Evolutionary conservation across 1,140 invertebrate genomes (phyloP), one percentile per base, ranked within the genome.

Genomic region (Ladona fulva): DNA sequence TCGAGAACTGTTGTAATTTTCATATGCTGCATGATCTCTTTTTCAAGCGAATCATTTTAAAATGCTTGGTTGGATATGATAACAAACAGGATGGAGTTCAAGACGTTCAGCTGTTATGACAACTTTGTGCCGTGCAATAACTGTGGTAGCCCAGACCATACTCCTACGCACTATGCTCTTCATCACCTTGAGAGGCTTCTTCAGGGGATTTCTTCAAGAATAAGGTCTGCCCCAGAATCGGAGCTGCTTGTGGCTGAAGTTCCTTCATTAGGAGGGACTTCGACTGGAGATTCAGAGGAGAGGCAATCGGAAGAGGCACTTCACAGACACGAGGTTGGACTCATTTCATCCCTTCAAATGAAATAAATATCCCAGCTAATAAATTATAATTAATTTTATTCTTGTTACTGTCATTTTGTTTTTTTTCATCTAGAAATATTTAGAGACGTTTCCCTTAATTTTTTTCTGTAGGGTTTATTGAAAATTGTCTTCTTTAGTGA

Each of bases 81-180:
- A 66, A 66, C n/a, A 6, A 19, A 66, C 82, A 92, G 92, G 83
- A 94, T 95, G 89, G 89, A 93, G 81, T 90, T 91, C 78, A 91
- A 92, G 80, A 94, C 91, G 42, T 95, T 94, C 84, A 94, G 92
- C 82, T 94, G 94, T 81, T 97, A 91, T 83, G 90, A 93, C 82
- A 96, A 96, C 86, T 97, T 96, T 87, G 92, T 96, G 25, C 87
- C 88, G 29, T 90, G 90, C 79, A 90, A 91, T 83, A 90, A 92
- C 82, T 91, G 91, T 76, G 92, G 93, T 37, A 88, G 90, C 19
- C 93, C 93, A 5, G 88, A 90, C 74, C 92, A 94, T 83, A 88
- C 86, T 0, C 89, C 92, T 16, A 91, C 88, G 78, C 88, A 91
- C 82, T 87, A 89, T 80, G 89, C 91, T 10, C 84, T 94, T 66